A percentile compares a stretch with the other conserved stretches of the same genome.
Evolutionary conservation across 2,888 invertebrate species (phyloP).

Genomic region (Melangyna quadrimaculata): DNA sequence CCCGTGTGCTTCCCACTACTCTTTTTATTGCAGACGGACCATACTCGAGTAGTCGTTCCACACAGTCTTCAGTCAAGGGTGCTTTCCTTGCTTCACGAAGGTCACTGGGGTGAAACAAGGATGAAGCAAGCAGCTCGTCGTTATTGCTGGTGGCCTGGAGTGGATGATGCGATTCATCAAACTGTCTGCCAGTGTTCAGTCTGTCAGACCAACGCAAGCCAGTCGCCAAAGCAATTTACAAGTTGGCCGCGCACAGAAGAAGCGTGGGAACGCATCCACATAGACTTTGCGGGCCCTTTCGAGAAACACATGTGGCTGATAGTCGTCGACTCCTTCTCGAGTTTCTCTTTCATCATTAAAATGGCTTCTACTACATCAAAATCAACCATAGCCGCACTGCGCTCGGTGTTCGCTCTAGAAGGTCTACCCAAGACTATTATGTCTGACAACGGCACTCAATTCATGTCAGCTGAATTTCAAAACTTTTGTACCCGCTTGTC

Average conservation of each 20-base stretch:
- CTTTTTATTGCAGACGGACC: too few species aligned
- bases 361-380: constrained; percentile 42
- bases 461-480: constrained; percentile 70
- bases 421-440: constrained; percentile 57
- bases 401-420: constrained; percentile 69
- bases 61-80: too few species aligned
- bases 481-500: constrained; percentile 65
- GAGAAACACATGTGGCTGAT: constrained; percentile 75
- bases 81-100: too few species aligned
- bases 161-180: constrained; percentile 36
- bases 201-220: constrained; percentile 32
- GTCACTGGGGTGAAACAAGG: too few species aligned
- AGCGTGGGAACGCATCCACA: constrained; percentile 78
- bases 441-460: constrained; percentile 73
- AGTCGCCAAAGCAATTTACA: not conserved
- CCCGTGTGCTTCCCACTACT: too few species aligned
- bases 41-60: too few species aligned
- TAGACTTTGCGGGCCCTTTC: constrained; percentile 80
- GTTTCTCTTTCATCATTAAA: constrained; percentile 78
- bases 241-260: constrained; percentile 71
- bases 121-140: not conserved
- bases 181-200: not conserved
- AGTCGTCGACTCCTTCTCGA: constrained; percentile 78
- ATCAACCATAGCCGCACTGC: constrained; percentile 4
- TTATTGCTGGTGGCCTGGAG: constrained; percentile 57